phyloP scores from a whole-genome alignment of 2,888 invertebrate species.

The Euzophera pinguis region DNA sequence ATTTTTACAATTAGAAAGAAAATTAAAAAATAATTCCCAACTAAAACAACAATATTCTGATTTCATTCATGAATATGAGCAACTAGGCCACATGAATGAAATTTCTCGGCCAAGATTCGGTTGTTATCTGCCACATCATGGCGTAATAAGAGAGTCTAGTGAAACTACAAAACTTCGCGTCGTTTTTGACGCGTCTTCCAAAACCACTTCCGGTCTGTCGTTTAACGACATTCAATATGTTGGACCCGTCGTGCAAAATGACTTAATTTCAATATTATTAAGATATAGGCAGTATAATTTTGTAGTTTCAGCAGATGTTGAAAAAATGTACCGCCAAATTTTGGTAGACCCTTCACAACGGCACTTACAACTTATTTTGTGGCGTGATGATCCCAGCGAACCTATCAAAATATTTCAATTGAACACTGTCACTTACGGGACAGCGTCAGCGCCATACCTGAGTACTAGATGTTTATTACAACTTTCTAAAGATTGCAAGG shows the following conservation, averaged over 20 bases:
- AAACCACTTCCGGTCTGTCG: not conserved
- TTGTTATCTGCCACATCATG: not conserved
- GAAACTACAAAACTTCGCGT: not conserved
- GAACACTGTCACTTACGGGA: not conserved
- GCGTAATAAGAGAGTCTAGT: not conserved
- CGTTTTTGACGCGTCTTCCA: not conserved
- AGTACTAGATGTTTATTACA: not conserved
- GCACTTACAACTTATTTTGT: not conserved
- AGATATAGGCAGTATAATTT: not conserved
- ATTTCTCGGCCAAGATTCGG: not conserved
- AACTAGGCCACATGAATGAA: not conserved
- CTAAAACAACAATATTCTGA: not conserved
- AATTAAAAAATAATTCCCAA: not conserved
- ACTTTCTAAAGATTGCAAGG: not conserved
- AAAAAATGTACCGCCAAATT: conserved; percentile 2
- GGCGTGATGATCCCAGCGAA: not conserved
- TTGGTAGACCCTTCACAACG: not conserved
- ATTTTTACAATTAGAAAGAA: not conserved
- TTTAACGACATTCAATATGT: not conserved
- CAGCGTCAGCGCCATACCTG: not conserved
- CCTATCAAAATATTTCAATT: not conserved
- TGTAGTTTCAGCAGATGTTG: not conserved
- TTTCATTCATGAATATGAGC: not conserved
- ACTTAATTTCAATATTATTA: not conserved
- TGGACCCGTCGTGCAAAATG: not conserved